A percentile compares a stretch with the other conserved stretches of the same genome.
phyloP scores from a whole-genome alignment of 2,888 invertebrate species.

The Drosophila glabriapex region DNA sequence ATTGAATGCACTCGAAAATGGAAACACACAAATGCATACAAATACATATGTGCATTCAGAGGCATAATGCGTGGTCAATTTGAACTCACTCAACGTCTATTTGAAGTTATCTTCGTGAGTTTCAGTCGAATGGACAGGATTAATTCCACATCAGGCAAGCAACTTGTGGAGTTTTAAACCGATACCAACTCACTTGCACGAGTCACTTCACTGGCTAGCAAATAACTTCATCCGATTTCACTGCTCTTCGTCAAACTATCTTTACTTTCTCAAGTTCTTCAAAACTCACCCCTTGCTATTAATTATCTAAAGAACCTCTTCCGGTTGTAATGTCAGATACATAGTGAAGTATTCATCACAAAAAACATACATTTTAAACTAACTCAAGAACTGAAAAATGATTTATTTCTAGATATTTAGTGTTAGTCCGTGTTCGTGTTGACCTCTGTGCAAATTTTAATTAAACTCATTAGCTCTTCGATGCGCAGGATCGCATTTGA shows the following conservation, averaged over 20 bases:
- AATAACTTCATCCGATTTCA: background rate
- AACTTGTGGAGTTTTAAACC: background rate
- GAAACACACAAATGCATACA: background rate
- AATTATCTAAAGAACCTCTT: background rate
- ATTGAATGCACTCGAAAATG: background rate
- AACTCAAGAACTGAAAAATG: background rate
- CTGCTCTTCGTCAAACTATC: background rate
- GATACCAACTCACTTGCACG: background rate
- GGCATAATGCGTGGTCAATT: background rate
- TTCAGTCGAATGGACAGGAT: background rate
- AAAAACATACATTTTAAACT: background rate
- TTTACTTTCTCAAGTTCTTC: background rate
- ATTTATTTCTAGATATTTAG: too few species aligned
- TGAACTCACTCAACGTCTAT: background rate
- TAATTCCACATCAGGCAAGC: background rate
- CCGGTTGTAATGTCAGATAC: background rate
- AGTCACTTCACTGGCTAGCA: background rate
- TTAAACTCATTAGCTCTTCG: slow-evolving; percentile 73
- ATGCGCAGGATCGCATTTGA: slow-evolving; percentile 66
- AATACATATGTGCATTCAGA: background rate
- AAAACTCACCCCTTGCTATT: background rate
- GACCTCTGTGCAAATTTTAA: slow-evolving; percentile 62
- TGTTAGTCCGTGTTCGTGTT: slow-evolving; percentile 11
- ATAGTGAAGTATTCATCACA: background rate
- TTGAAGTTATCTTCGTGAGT: too few species aligned